These are phyloP conservation scores for Panzeria rudis DNA, from an alignment of 2,888 invertebrate genomes.

Conservation along the genomic window DNA sequence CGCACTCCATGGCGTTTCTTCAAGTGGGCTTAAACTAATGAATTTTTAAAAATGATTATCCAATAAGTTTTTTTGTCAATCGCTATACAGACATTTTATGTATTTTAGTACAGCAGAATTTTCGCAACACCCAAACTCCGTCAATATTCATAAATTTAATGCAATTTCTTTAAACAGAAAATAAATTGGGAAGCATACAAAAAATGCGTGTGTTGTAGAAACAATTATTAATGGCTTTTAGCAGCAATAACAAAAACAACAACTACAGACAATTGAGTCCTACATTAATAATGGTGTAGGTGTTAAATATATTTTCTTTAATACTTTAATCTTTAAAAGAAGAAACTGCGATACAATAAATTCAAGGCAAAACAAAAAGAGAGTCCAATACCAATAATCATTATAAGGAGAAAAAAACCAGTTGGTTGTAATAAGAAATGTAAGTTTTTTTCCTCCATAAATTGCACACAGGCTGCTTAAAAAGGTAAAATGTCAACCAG, in stretches of 20 bases:
- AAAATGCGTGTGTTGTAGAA: conserved; percentile 39
- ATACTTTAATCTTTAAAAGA: background rate
- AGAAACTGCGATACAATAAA: conserved; percentile 11
- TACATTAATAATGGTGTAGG: conserved; percentile 5
- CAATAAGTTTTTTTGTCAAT: background rate
- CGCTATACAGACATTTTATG: background rate
- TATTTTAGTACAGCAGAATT: background rate
- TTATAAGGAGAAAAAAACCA: background rate
- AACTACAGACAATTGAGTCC: conserved; percentile 10
- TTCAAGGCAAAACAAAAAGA: background rate
- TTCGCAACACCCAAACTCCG: conserved; percentile 31
- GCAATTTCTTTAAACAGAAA: conserved; percentile 11
- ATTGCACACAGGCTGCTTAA: conserved; percentile 5
- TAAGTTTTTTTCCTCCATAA: background rate
- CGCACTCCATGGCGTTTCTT: background rate
- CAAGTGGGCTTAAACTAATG: conserved; percentile 9
- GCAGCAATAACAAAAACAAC: background rate
- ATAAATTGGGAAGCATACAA: conserved; percentile 5
- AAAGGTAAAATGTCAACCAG: background rate
- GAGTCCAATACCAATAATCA: background rate
- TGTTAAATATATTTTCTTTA: conserved; percentile 3
- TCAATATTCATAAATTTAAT: conserved; percentile 31
- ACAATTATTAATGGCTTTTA: conserved; percentile 38
- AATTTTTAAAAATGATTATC: conserved; percentile 5
- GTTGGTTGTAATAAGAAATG: conserved; percentile 17